These are phyloP conservation scores for Trachelus tabidus DNA, from an alignment of 2,888 invertebrate genomes.

Conservation along the genomic window DNA sequence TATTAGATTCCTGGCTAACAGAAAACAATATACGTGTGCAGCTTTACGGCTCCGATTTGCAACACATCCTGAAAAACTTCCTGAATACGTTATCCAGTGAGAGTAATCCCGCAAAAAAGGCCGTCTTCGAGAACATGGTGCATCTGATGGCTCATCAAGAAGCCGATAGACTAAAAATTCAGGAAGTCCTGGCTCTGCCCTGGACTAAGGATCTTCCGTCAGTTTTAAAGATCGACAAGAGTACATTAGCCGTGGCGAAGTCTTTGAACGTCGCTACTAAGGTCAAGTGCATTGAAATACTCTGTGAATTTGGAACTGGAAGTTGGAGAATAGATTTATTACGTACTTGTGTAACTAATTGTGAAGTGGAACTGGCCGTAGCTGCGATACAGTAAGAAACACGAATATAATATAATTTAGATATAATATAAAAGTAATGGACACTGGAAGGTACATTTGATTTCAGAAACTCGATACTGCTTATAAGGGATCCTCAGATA, in stretches of 20 bases:
- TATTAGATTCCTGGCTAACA: slow-evolving; percentile 40
- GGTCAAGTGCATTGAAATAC: slow-evolving; percentile 45
- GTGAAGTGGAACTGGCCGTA: slow-evolving; percentile 44
- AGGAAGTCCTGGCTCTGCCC: slow-evolving; percentile 48
- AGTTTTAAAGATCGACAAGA: slow-evolving; percentile 27
- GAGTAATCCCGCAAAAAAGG: slow-evolving; percentile 28
- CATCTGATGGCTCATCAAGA: slow-evolving; percentile 49
- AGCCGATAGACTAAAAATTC: slow-evolving; percentile 41
- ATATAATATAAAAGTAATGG: slow-evolving; percentile 40
- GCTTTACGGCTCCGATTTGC: slow-evolving; percentile 41
- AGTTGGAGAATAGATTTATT: slow-evolving; percentile 46
- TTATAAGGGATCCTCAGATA: slow-evolving; percentile 36
- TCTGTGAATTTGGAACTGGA: slow-evolving; percentile 47
- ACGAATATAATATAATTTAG: slow-evolving; percentile 14
- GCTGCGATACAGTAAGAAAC: slow-evolving; percentile 49
- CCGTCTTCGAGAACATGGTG: slow-evolving; percentile 48
- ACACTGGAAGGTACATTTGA: slow-evolving; percentile 13
- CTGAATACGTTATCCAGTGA: slow-evolving; percentile 6
- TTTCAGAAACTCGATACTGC: slow-evolving; percentile 36
- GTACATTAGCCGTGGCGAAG: slow-evolving; percentile 39
- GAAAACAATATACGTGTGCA: slow-evolving; percentile 29
- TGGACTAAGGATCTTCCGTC: slow-evolving; percentile 35
- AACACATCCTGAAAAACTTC: slow-evolving; percentile 26
- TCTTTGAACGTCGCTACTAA: slow-evolving; percentile 45
- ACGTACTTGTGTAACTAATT: slow-evolving; percentile 38